A percentile compares a stretch with the other conserved stretches of the same genome.
Evolutionary conservation across 2,888 invertebrate species (phyloP).

Genomic region (Lasioglossum vierecki): DNA sequence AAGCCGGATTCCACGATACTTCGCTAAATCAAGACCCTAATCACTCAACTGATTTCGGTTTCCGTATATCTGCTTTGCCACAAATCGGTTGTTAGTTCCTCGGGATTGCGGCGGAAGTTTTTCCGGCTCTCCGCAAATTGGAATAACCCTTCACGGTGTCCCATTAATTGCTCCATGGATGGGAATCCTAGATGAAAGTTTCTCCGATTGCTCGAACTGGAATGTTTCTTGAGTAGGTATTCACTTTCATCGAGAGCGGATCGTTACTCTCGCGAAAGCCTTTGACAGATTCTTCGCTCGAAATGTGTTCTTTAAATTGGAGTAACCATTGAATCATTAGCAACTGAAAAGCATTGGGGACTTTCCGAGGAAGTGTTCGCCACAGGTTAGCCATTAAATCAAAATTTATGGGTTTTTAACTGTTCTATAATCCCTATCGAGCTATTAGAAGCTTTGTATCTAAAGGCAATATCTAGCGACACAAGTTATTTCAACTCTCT

Average conservation of each 20-base stretch:
- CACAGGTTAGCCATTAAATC: background rate
- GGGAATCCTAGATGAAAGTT: background rate
- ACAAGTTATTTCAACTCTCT: too few species aligned
- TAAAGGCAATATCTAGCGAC: too few species aligned
- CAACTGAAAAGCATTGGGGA: background rate
- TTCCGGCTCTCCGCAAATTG: background rate
- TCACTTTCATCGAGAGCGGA: background rate
- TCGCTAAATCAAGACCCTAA: background rate
- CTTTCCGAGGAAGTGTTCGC: background rate
- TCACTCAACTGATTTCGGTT: background rate
- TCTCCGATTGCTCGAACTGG: background rate
- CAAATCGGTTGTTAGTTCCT: background rate
- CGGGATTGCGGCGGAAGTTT: background rate
- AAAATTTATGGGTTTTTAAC: background rate
- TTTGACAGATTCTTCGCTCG: background rate
- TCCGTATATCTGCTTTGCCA: background rate
- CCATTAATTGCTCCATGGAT: background rate
- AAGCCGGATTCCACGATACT: background rate
- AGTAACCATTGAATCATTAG: background rate
- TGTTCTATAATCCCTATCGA: background rate
- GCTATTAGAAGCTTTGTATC: too few species aligned
- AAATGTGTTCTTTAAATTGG: background rate
- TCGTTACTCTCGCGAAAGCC: background rate
- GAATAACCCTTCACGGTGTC: background rate
- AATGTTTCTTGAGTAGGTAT: background rate